Evolutionary conservation across 2,797 vertebrate species (phyloP).

Genomic region (Eulemur rubriventer): DNA sequence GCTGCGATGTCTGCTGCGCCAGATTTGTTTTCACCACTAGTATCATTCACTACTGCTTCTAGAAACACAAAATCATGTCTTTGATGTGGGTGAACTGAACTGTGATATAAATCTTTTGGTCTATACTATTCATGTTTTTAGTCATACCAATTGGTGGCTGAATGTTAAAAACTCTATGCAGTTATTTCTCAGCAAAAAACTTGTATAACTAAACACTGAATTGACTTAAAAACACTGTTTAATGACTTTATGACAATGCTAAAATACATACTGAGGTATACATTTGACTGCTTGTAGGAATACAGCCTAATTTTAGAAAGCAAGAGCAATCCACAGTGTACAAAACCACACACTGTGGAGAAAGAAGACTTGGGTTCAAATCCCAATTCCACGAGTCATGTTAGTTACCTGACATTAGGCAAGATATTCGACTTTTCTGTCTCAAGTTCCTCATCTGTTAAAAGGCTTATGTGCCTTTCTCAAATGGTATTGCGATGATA

Average conservation of each 20-base stretch:
- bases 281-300: neutral
- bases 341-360: neutral
- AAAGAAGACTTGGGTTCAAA: neutral
- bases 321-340: neutral
- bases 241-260: neutral
- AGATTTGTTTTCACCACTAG: conserved; percentile 94
- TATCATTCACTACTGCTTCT: conserved; percentile 98
- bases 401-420: neutral
- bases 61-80: conserved; percentile 44
- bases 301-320: neutral
- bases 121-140: neutral
- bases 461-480: neutral
- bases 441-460: neutral
- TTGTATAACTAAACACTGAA: neutral
- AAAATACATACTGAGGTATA: neutral
- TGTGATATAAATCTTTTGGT: neutral
- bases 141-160: neutral
- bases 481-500: neutral
- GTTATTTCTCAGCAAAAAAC: conserved; percentile 1
- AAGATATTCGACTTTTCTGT: neutral
- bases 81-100: neutral
- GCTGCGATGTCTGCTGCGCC: conserved; percentile 95
- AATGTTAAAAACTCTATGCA: neutral
- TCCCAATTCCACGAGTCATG: neutral
- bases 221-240: neutral